Evolutionary conservation across 2,888 invertebrate species (phyloP), one percentile per base, ranked within the genome.

Genomic region (Chaitophorus viminalis): DNA sequence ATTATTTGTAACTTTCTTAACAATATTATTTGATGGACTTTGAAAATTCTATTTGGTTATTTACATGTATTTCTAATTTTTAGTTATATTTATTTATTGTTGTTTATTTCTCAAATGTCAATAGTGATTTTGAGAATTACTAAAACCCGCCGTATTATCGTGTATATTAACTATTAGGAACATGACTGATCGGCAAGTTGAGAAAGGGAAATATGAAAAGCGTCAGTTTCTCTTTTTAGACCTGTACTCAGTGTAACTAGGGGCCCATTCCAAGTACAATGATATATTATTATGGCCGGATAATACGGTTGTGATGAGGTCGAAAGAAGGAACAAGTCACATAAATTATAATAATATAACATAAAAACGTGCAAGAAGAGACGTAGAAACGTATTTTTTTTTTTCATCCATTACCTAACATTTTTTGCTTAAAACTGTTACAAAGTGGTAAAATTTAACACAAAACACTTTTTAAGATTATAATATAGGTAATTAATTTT

Each of bases 211-310:
- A 29, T 74, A 74, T 83, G 82, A 83, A 83, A 74, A 83, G 52
- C 54, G 25, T 52, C 17, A 74, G 82, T 82, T 74, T 83, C 36
- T 33, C 74, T 74, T n/a, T 83, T 83, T 82, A 33, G 52, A 33
- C 82, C 36, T 52, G 74, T 74, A 52, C 70, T 21, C 46, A 31
- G 31, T 36, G 70, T 46, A 52, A 60, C 83, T 83, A 52, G 76
- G 31, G 52, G 46, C 31, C 68, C 46, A 65, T 77, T 85, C 68
- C 76, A 46, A 36, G 78, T 78, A 86, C 78, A 78, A 78, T 78
- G 77, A 78, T 86, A 78, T 86, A 86, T 86, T 86, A 86, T 86
- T 86, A 78, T 78, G 85, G 78, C 85, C 86, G 86, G 39, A 86
- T 72, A 72, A 36, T 76, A 52, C 29, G 33, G 65, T 78, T 70